phyloP scores from a whole-genome alignment of 2,888 invertebrate genomes.

The Brachyptera risi region DNA sequence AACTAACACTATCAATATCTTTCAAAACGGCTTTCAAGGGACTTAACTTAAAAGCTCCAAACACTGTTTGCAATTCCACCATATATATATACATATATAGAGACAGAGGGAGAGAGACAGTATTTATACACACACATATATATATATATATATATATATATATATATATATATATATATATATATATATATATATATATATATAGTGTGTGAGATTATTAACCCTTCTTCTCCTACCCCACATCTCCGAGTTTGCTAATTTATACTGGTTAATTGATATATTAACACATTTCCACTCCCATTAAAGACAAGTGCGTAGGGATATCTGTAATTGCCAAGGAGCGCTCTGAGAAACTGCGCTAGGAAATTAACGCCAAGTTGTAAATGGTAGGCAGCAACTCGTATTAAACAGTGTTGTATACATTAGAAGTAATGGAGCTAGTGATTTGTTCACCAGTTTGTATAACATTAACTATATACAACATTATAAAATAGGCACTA shows the following conservation, averaged over 20 bases:
- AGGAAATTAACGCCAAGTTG: constrained; percentile 5
- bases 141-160: too few relatives aligned
- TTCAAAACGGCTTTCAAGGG: constrained; percentile 17
- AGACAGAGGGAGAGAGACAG: too few relatives aligned
- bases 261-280: constrained; percentile 31
- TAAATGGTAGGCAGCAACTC: background rate
- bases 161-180: too few relatives aligned
- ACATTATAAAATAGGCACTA: too few relatives aligned
- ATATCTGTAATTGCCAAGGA: constrained; percentile 22
- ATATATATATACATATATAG: too few relatives aligned
- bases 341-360: background rate
- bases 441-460: background rate
- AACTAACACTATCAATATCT: constrained; percentile 28
- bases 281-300: constrained; percentile 29
- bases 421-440: background rate
- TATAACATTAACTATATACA: too few relatives aligned
- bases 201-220: constrained; percentile 27
- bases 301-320: constrained; percentile 19
- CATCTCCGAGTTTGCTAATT: constrained; percentile 25
- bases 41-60: constrained; percentile 25
- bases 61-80: constrained; percentile 25
- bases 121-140: too few relatives aligned
- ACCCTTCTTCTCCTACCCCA: constrained; percentile 10
- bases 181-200: too few relatives aligned
- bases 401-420: background rate